Evolutionary conservation across 2,113 vertebrate species (phyloP).

Genomic region (Limnothrissa miodon): DNA sequence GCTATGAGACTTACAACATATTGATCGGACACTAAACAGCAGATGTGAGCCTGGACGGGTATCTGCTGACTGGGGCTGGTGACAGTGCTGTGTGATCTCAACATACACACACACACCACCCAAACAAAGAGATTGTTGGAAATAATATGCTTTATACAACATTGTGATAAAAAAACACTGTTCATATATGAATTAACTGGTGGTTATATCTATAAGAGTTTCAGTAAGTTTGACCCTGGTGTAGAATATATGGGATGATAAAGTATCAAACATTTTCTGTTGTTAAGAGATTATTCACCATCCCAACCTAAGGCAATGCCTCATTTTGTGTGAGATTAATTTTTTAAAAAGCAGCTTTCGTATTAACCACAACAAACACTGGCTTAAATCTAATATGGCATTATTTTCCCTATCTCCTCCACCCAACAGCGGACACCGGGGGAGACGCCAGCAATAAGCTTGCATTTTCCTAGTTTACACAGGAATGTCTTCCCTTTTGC

Average conservation of each 20-base stretch:
- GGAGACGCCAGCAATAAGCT: neutral
- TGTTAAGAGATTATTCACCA: neutral
- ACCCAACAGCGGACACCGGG: neutral
- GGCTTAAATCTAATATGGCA: conserved; percentile 2
- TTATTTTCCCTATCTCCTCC: neutral
- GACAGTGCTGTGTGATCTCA: conserved; percentile 12
- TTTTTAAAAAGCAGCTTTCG: neutral
- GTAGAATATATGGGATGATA: neutral
- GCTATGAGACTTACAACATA: conserved; percentile 76
- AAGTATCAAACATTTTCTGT: neutral
- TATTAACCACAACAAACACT: neutral
- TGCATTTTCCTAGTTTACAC: neutral
- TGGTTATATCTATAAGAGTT: too few species aligned
- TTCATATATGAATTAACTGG: too few species aligned
- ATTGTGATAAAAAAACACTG: too few species aligned
- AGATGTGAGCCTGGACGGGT: conserved; percentile 71
- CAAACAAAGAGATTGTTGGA: neutral
- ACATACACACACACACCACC: neutral
- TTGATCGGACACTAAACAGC: conserved; percentile 73
- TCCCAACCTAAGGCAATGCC: neutral
- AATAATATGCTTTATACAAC: too few species aligned
- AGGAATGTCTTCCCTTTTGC: neutral
- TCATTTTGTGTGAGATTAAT: neutral
- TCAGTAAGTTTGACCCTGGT: neutral
- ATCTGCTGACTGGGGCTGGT: neutral